Evolutionary conservation across 2,113 vertebrate genomes (phyloP), one percentile per base, ranked within the genome.

Genomic region (Phainopepla nitens): DNA sequence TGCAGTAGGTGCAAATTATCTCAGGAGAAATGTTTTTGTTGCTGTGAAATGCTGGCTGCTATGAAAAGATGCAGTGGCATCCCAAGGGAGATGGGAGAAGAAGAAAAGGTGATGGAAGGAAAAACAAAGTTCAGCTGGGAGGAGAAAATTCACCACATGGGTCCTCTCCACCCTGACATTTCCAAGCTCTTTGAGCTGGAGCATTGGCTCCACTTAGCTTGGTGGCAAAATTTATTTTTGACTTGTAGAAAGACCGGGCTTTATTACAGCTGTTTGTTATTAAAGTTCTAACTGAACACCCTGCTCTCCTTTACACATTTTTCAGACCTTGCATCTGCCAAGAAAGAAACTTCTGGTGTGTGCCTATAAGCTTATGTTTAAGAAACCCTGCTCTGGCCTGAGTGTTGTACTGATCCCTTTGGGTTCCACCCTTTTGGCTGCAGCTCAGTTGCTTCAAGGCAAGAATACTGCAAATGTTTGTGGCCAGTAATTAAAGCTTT

Each of bases 261-360:
- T 89, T 25, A 27, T 73, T 93, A 62, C 95, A 96, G 92, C 89
- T 93, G 90, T 70, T 95, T 90, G 50, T 92, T 81, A 93, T 95
- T 97, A 83, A 66, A 83, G 72, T 75, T 33, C 66, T 89, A 77
- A 93, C 76, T 77, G 71, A 94, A 86, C 68, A 89, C 83, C 88
- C 60, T 90, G 66, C 95, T 92, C 33, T 93, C 54, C 71, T 77
- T 73, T 64, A 73, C 71, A 73, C 71, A 23, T 90, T 92, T 93
- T 92, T 92, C 75, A 92, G 88, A 61, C 45, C 18, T 83, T 90
- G 29, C 31, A 23, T 73, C 54, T 94, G 90, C 94, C 95, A 93
- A 81, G 72, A 89, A 73, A 76, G 82, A 94, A 92, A 81, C 18
- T 93, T 86, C 54, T 83, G 39, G 16, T 86, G 58, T 83, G 47